Evolutionary conservation across 2,888 invertebrate species (phyloP), one percentile per base, ranked within the genome.

Genomic region (Dexiosoma caninum): DNA sequence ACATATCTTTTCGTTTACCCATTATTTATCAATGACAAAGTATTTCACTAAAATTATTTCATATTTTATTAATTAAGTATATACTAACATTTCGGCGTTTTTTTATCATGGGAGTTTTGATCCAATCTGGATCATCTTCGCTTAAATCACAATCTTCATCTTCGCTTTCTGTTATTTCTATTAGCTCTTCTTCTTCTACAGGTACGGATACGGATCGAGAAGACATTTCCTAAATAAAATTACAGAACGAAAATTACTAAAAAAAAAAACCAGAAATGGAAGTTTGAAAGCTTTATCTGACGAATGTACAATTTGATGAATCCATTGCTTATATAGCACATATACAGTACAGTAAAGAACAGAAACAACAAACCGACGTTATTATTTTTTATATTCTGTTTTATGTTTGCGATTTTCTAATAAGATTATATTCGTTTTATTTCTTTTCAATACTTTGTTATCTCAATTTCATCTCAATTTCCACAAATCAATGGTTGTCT

Each of bases 91-190:
- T 55, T 69, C 19, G 8, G 40, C 78, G 77, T 49, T 69, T 79
- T 42, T 27, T 75, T 6, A 72, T 55, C 6, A 49, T 35, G 3
- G 86, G 86, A 7, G 86, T 86, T 71, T 82, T 83, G 32, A 1
- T 69, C 86, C 86, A 85, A 71, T 86, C 86, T 4, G 86, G 86
- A 84, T 86, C 86, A 14, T 55, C 35, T 12, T 62, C 40, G 3
- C 67, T 57, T 35, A 67, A 8, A 2, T 32, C n/a, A 4, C 12
- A 1, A 8, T 6, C 32, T 55, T 82, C 82, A 7, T 35, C 42
- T 12, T 23, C 12, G 14, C 55, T 35, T 19, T 83, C 83, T 3
- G 82, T 81, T 1, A 80, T 72, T 8, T 82, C 80, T 2, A 67
- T 60, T 9, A 67, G 69, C 1, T 64, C 60, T 70, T 83, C 60